A percentile compares a stretch with the other conserved stretches of the same genome.
These are phyloP conservation scores for Passer domesticus DNA, from an alignment of 2,113 vertebrate genomes.

Conservation along the genomic window DNA sequence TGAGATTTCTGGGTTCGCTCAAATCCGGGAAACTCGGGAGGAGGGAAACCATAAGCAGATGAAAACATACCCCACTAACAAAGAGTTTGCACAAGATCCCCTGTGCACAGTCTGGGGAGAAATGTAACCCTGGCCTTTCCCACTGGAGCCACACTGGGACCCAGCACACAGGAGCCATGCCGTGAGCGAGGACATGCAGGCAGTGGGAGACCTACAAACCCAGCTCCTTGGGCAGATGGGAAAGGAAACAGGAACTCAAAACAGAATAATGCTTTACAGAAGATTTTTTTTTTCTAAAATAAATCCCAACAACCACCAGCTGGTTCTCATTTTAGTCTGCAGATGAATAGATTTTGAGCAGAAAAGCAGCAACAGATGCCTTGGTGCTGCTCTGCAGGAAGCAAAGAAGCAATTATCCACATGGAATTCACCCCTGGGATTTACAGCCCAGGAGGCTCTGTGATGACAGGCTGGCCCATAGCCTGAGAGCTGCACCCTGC, in stretches of 20 bases:
- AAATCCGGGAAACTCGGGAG: not conserved
- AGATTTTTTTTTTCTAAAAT: not conserved
- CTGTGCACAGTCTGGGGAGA: accelerated
- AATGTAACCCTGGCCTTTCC: not conserved
- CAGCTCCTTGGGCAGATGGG: not conserved
- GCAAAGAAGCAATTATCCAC: not conserved
- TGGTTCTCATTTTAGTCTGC: conserved; percentile 41
- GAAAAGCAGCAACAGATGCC: conserved; percentile 29
- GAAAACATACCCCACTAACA: not conserved
- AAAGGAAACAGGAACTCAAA: conserved; percentile 34
- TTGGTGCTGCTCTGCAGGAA: not conserved
- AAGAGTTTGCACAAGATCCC: not conserved
- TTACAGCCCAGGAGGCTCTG: accelerated
- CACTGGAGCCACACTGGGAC: accelerated
- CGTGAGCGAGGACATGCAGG: accelerated
- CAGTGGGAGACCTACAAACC: not conserved
- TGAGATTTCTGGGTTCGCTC: not conserved
- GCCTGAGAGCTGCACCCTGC: not conserved
- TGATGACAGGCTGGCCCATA: not conserved
- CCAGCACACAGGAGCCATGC: not conserved
- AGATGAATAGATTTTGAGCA: not conserved
- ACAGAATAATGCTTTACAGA: not conserved
- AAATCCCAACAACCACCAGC: conserved; percentile 23
- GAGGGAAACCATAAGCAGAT: not conserved
- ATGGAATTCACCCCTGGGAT: not conserved